Base-by-base conservation (phyloP, 2,113 vertebrate species). In the Marmota flaviventris region DNA sequence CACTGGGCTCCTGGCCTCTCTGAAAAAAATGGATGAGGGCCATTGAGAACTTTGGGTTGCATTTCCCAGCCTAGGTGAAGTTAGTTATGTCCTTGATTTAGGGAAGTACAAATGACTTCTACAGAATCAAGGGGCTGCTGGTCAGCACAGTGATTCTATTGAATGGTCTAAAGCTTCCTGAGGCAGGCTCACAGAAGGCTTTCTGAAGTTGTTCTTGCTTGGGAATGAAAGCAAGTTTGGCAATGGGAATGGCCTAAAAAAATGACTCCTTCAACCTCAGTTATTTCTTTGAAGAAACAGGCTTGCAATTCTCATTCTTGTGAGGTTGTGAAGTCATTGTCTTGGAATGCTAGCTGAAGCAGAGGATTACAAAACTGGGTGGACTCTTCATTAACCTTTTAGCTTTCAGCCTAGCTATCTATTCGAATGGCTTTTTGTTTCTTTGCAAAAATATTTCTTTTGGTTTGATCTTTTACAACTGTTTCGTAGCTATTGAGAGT, bases 51-150 rank as follows among this genome's bases (percentile, higher is more conserved):
- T 91, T 90, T 16, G 0, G 20, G 45, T 81, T 93, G 25, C 37
- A 48, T 82, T 84, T 16, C 14, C 5, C 25, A 48, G 25, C 39
- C 32, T 91, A 45, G 39, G 86, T 83, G 58, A 91, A 69, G 70
- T 89, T 96, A 91, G 51, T 94, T 92, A 70, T n/a, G 4, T n/a
- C 67, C 14, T 91, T 94, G 92, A 78, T 94, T 90, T 82, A 82
- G n/a, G 39, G 32, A 5, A 7, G 18, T 65, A 39, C 87, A 84
- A 83, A 92, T 93, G 45, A 79, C 14, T 94, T 37, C 37, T 81
- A 9, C n/a, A 67, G 85, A 89, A 85, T 39, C 51, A 86, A 78
- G 48, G 58, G 24, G 9, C 20, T 87, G 63, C n/a, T 84, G 67
- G 53, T 39, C 37, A 83, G 29, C 17, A 4, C 27, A 24, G 11